Evolutionary conservation across 2,797 vertebrate genomes (phyloP).

Genomic region (Champsocephalus esox): DNA sequence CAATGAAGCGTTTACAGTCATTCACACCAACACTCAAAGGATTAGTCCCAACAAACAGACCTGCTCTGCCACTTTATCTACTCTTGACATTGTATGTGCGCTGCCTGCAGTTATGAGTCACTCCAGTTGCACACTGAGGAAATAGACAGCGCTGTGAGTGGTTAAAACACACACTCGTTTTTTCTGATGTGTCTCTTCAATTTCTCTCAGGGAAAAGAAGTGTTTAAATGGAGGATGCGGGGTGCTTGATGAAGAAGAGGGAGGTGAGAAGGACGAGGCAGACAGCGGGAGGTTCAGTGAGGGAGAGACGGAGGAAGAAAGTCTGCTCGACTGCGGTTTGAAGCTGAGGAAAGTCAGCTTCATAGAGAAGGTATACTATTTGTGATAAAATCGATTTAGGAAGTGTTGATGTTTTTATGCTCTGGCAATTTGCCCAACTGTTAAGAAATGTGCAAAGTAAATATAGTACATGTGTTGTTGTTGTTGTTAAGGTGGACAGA

Average conservation of each 20-base stretch:
- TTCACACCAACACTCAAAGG: constrained; percentile 22
- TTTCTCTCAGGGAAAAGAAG: constrained; percentile 85
- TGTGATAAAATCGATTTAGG: background rate
- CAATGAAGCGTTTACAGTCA: constrained; percentile 14
- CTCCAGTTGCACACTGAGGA: constrained; percentile 18
- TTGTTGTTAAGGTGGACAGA: constrained; percentile 77
- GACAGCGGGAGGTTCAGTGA: constrained; percentile 85
- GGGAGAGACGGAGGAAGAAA: constrained; percentile 91
- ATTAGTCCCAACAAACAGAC: constrained; percentile 46
- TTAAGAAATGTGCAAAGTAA: background rate
- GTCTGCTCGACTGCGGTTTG: constrained; percentile 91
- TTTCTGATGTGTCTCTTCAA: constrained; percentile 36
- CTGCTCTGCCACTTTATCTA: constrained; percentile 20
- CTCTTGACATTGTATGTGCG: constrained; percentile 12
- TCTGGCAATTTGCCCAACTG: background rate
- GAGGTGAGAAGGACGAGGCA: constrained; percentile 87
- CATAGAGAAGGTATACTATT: constrained; percentile 86
- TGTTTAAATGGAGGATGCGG: constrained; percentile 95
- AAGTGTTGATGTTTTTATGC: background rate
- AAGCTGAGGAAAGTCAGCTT: constrained; percentile 97
- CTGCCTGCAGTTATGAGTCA: constrained; percentile 42
- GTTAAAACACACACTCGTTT: constrained; percentile 7
- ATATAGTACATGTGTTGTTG: constrained; percentile 8
- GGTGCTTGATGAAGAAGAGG: constrained; percentile 90
- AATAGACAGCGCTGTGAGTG: constrained; percentile 25